Evolutionary conservation across 2,797 vertebrate genomes (phyloP), one percentile per base, ranked within the genome.

Genomic region (Sebastes oblongus): DNA sequence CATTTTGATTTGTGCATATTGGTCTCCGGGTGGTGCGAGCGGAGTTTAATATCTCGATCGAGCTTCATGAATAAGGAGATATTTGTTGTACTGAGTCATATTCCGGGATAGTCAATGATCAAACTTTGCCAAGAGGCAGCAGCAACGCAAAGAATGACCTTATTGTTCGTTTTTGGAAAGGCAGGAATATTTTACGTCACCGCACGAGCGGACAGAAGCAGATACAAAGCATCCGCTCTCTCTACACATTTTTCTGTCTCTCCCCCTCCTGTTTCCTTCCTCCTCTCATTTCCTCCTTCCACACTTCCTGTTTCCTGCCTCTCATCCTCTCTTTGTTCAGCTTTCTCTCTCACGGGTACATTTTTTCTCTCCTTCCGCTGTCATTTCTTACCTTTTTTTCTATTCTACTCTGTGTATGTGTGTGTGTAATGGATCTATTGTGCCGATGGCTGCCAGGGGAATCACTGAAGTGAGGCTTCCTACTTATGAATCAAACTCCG

Each of bases 231-330:
- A 76, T 92, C 83, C 10, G 62, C 85, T 90, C 85, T 86, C 59
- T 74, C 76, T 58, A 72, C 78, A 84, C 77, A 82, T 84, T 81
- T 90, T 78, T 86, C 70, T 81, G n/a, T 67, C 42, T 67, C 81
- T 56, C 82, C 77, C 78, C 74, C 83, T 69, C 75, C 68, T 72
- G 61, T 62, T 86, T 88, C 85, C 88, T 91, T 85, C 91, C 81
- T 86, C 79, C 83, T 85, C 88, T 91, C 91, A 92, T 93, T 93
- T 92, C 92, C 91, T 87, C 86, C 78, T 85, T 90, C 86, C 79
- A 86, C 86, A 82, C 89, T 93, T 93, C 92, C 92, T 90, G 91
- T 93, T 93, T 93, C 90, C 91, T 92, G 91, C 34, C 84, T 87
- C 71, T 86, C 81, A 91, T 93, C 90, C 92, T 92, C 81, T 85